Evolutionary conservation across 2,888 invertebrate species (phyloP).

Genomic region (Eupithecia subfuscata): DNA sequence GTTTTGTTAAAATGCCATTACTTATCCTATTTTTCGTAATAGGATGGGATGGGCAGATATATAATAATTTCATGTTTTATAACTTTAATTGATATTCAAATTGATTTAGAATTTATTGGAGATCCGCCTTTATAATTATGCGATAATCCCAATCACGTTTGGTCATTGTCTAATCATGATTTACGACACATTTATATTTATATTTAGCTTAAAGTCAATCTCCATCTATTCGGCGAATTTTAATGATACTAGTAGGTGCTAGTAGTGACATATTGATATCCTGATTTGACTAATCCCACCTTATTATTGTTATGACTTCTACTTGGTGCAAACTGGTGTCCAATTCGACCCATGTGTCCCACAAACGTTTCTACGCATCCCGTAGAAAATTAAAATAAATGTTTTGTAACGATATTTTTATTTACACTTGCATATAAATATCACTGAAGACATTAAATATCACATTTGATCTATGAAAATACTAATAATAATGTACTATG

Average conservation of each 20-base stretch:
- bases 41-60: background rate
- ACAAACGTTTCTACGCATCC: background rate
- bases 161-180: constrained; percentile 12
- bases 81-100: constrained; percentile 34
- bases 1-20: background rate
- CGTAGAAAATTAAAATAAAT: constrained; percentile 9
- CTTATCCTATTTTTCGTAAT: background rate
- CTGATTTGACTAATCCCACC: background rate
- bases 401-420: constrained; percentile 43
- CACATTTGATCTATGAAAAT: constrained; percentile 49
- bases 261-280: constrained; percentile 19
- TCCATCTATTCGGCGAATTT: constrained; percentile 1
- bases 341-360: background rate
- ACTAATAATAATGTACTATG: constrained; percentile 41
- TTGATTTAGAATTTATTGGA: constrained; percentile 24
- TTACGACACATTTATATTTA: constrained; percentile 9
- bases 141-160: constrained; percentile 11
- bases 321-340: background rate
- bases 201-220: background rate
- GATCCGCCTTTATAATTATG: constrained; percentile 25
- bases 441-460: constrained; percentile 47
- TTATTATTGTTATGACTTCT: background rate
- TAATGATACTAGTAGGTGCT: constrained; percentile 12
- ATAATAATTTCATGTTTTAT: constrained; percentile 24
- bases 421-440: constrained; percentile 49